Percentiles rank a stretch among this genome's conserved stretches.
Evolutionary conservation across 92 coral and sea anemone species (phyloP).

Genomic region (Plumapathes pennacea): DNA sequence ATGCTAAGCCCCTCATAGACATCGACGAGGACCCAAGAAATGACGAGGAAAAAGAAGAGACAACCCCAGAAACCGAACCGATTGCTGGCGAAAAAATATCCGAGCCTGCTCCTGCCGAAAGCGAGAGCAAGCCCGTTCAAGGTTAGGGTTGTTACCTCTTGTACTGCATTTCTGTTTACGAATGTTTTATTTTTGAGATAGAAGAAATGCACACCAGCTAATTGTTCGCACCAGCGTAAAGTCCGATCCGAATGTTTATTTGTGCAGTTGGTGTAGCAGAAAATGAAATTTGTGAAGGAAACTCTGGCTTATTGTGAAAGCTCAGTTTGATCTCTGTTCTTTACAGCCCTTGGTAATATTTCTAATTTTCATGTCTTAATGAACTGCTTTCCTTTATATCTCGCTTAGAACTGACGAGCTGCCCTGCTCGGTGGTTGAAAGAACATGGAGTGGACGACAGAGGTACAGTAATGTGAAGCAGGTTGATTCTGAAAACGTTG

Average conservation of each 20-base stretch:
- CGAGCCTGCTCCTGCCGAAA: conserved; percentile 26
- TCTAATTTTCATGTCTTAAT: neutral
- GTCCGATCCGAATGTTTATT: neutral
- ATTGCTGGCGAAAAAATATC: conserved; percentile 10
- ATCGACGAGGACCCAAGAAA: conserved; percentile 15
- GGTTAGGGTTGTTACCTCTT: conserved; percentile 4
- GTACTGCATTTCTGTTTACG: neutral
- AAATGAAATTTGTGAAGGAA: neutral
- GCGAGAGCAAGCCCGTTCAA: neutral
- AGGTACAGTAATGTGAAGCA: conserved; percentile 38
- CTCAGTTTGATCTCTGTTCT: too few species aligned
- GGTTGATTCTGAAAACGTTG: neutral
- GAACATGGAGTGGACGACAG: conserved; percentile 78
- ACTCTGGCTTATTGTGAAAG: neutral
- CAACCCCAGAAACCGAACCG: conserved; percentile 27
- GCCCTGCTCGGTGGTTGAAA: conserved; percentile 92
- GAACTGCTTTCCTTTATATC: neutral
- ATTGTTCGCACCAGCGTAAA: neutral
- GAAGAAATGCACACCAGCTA: neutral
- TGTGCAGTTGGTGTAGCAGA: neutral
- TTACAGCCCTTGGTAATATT: too few species aligned
- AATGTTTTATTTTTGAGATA: neutral
- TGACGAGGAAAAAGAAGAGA: conserved; percentile 16
- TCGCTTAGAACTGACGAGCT: conserved; percentile 84
- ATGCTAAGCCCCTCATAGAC: conserved; percentile 2